These are phyloP conservation scores for Chrysemys picta DNA, from an alignment of 2,113 vertebrate genomes.

Conservation along the genomic window DNA sequence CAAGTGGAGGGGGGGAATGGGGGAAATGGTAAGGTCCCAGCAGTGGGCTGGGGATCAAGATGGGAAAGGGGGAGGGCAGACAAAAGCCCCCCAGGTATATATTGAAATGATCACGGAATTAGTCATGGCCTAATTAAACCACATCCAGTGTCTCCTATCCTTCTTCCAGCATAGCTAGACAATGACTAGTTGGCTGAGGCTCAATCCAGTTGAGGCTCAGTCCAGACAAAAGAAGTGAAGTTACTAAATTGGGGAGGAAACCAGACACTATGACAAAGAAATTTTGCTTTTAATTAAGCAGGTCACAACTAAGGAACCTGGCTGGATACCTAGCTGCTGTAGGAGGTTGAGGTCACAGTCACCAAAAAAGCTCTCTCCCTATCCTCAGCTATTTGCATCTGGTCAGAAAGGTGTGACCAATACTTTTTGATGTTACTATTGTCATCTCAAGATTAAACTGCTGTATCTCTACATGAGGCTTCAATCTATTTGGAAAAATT, in stretches of 20 bases:
- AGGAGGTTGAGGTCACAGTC: neutral
- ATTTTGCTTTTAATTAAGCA: neutral
- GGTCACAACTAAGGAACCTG: neutral
- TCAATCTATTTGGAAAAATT: neutral
- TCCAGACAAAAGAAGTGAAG: neutral
- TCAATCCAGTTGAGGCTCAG: neutral
- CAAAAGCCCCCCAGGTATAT: neutral
- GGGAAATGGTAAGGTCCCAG: neutral
- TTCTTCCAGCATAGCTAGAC: neutral
- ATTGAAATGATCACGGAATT: neutral
- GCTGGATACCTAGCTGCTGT: neutral
- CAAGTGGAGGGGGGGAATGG: too few relatives aligned
- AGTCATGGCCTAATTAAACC: neutral
- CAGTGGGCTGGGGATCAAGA: neutral
- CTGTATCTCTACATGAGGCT: neutral
- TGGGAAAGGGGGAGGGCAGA: neutral
- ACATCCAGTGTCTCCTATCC: neutral
- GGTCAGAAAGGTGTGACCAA: fast-evolving
- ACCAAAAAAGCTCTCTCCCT: neutral
- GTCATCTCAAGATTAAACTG: neutral
- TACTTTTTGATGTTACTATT: fast-evolving
- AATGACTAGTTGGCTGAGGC: neutral
- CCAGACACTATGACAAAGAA: neutral
- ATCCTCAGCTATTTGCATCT: neutral
- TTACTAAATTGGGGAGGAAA: neutral